These are phyloP conservation scores for Hemibagrus guttatus DNA, from an alignment of 2,797 vertebrate species.

Conservation along the genomic window DNA sequence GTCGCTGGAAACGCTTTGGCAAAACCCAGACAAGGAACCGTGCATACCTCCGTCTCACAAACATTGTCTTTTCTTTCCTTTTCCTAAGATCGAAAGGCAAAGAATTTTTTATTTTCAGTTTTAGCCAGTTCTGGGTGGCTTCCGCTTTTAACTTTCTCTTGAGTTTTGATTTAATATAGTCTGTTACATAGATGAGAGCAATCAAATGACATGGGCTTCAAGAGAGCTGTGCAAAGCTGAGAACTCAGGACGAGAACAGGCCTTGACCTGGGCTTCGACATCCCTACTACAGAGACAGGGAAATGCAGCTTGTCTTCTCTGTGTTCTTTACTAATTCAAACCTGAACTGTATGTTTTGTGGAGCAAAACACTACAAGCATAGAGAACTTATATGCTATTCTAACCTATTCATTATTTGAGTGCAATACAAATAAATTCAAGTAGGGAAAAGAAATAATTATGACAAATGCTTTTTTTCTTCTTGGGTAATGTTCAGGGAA, in stretches of 20 bases:
- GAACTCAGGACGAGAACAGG: conserved; percentile 11
- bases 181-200: conserved; percentile 50
- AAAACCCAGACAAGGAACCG: not conserved
- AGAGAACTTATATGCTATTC: conserved; percentile 42
- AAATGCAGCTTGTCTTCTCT: not conserved
- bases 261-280: not conserved
- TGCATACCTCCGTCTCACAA: not conserved
- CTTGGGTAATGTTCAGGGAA: conserved; percentile 52
- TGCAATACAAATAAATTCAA: conserved; percentile 48
- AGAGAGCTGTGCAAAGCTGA: conserved; percentile 31
- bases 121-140: conserved; percentile 2
- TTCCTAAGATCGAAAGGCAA: not conserved
- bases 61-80: not conserved
- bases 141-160: conserved; percentile 10
- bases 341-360: not conserved
- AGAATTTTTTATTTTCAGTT: not conserved
- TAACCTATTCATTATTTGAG: conserved; percentile 52
- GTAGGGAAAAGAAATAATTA: conserved; percentile 47
- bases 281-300: not conserved
- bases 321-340: conserved; percentile 29
- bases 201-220: conserved; percentile 40
- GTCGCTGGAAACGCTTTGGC: conserved; percentile 15
- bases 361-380: not conserved
- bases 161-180: conserved; percentile 42
- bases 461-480: conserved; percentile 51